Base-by-base conservation (phyloP, 2,797 vertebrate species). In the Propithecus deckenii region DNA sequence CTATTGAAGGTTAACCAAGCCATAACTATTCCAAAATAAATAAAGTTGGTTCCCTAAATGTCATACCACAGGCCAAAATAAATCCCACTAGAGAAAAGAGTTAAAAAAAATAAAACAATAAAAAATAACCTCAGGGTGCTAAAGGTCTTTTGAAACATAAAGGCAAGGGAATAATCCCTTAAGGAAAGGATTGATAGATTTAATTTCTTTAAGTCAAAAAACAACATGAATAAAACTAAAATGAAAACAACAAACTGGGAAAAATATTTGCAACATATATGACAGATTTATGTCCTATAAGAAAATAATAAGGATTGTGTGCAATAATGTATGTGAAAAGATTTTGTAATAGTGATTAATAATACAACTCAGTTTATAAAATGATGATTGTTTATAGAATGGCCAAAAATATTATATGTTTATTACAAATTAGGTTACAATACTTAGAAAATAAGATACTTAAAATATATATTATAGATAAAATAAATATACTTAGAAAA, bases 121-220 rank as follows among this genome's bases (percentile, higher is more conserved):
- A 55, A 28, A 86, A 67, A 52, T 17, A 10, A 88, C 41, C 38
- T 91, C 35, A 46, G 65, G 65, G 72, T 92, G 81, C 87, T 85
- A 74, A 90, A 71, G 52, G 15, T 90, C 25, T 96, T 94, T 89
- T 71, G 84, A 93, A 81, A 76, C 35, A 83, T 35, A 76, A 96
- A 94, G 65, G 72, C 75, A 86, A 93, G 74, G 3, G 71, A 96
- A 52, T 69, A 81, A 92, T 65, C 30, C 67, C 55, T 83, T 90
- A 63, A 94, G 74, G 28, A 95, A 90, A 96, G 55, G 59, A 88
- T 32, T 95, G 81, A 93, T 95, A 86, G 89, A 89, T 92, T 94
- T 95, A 89, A 93, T 87, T 93, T 91, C 86, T 94, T 86, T 89
- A 88, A 88, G 87, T 92, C 30, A 87, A 96, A 88, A 94, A 84